Base-by-base conservation (phyloP, 2,888 invertebrate genomes). In the Odontomyia ornata region DNA sequence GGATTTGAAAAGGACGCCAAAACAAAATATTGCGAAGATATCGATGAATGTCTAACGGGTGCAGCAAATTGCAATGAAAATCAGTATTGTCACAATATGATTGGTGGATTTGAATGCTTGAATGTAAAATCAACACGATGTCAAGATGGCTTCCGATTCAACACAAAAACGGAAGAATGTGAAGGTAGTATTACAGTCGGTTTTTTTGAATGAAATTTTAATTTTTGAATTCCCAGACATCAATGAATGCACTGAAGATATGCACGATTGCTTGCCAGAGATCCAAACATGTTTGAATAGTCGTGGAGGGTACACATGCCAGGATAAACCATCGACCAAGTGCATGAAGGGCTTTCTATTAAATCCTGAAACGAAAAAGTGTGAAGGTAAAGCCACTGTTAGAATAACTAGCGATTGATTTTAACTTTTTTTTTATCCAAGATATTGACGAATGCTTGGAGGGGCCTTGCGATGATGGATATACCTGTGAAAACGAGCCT, bases 381-480 rank as follows among this genome's bases (percentile, higher is more conserved):
- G 91, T 80, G 90, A 91, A 88, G 91, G 91, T 90, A 84, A n/a
- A 1, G 25, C n/a, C 9, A 23, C 11, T 9, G 5, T 25, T 23
- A n/a, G 15, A 7, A 15, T 15, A 0, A 52, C 15, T 13, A 13
- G 15, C 13, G 18, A 4, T 18, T 1, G 46, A 13, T 1, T 76
- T 56, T 67, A 7, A 47, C 11, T 27, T 65, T 67, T 1, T 28
- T 21, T 83, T 93, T 52, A 3, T 18, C 7, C 7, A 52, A 52
- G 96, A 96, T 86, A 89, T 95, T 69, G 91, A 96, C 84, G 95
- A 95, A 83, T 95, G 95, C 82, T 88, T 89, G 46, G 90, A 91
- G 0, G 86, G 86, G 82, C 88, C 88, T 0, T 92, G 92, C 76
- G 89, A 88, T 0, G 86, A 87, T 7, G 88, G 88, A 56, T 90